Conservation (phyloP, 2,113 vertebrate genomes). For the Phalacrocorax pelagicus region DNA sequence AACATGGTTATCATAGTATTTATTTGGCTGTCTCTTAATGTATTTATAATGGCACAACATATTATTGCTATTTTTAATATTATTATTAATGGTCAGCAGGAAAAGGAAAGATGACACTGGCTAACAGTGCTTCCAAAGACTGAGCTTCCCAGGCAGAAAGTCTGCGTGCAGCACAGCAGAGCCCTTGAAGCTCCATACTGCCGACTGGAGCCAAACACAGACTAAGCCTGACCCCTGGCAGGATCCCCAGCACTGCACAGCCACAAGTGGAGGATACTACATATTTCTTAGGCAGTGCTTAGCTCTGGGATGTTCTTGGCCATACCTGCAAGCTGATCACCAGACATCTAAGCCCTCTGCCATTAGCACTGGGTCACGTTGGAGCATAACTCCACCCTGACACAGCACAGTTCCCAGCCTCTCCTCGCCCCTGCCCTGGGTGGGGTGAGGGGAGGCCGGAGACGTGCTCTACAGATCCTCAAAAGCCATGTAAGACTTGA, state of each 20-base stretch:
- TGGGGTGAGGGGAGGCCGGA: not conserved
- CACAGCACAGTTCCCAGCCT: not conserved
- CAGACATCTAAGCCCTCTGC: not conserved
- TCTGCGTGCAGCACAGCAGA: not conserved
- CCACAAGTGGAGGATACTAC: not conserved
- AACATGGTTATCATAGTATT: not conserved
- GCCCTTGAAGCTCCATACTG: not conserved
- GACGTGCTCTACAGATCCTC: not conserved
- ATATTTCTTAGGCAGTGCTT: not conserved
- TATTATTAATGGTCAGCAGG: not conserved
- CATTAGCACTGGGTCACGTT: accelerated
- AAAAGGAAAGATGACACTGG: not conserved
- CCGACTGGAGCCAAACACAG: accelerated
- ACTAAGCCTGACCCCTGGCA: not conserved
- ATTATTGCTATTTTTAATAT: not conserved
- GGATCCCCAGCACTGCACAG: not conserved
- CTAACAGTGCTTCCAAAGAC: not conserved
- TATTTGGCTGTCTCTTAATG: not conserved
- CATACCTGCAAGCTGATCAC: not conserved
- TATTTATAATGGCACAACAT: not conserved
- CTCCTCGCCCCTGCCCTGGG: accelerated
- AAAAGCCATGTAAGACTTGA: not conserved
- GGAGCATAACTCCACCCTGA: not conserved
- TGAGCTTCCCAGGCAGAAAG: not conserved
- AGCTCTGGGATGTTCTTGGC: not conserved